These are phyloP conservation scores for Halcyon leucocephala DNA, from an alignment of 2,797 vertebrate species.

Conservation along the genomic window DNA sequence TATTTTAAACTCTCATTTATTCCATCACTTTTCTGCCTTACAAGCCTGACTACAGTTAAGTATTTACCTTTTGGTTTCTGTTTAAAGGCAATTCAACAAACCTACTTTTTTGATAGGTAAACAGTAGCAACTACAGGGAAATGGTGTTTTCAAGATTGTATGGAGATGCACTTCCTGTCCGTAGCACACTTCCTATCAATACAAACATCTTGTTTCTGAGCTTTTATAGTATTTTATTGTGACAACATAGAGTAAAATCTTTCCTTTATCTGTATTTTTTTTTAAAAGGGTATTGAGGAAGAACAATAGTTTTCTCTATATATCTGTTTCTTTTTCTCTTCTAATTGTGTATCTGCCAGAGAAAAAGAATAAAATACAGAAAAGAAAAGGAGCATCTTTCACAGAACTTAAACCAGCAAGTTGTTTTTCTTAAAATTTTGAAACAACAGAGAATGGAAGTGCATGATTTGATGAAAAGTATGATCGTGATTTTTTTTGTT, in stretches of 20 bases:
- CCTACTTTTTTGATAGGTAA: neutral
- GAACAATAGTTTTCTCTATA: neutral
- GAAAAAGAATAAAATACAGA: neutral
- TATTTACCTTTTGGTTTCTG: conserved; percentile 1
- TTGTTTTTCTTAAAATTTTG: neutral
- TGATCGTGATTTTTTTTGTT: neutral
- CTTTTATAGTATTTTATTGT: neutral
- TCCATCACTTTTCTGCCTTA: neutral
- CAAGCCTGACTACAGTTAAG: neutral
- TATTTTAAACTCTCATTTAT: neutral
- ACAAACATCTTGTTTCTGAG: neutral
- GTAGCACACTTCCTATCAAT: neutral
- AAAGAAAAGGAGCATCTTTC: neutral
- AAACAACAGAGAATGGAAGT: neutral
- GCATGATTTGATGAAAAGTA: neutral
- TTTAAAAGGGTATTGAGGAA: neutral
- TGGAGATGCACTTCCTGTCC: neutral
- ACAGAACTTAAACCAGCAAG: neutral
- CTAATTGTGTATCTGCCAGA: neutral
- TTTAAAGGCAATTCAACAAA: conserved; percentile 9
- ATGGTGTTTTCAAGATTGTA: neutral
- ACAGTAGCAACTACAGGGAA: neutral
- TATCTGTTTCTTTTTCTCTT: neutral
- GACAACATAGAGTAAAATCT: neutral
- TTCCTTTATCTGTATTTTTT: neutral